These are phyloP conservation scores for Macquaria ambigua DNA, from an alignment of 2,113 vertebrate genomes.

Conservation along the genomic window DNA sequence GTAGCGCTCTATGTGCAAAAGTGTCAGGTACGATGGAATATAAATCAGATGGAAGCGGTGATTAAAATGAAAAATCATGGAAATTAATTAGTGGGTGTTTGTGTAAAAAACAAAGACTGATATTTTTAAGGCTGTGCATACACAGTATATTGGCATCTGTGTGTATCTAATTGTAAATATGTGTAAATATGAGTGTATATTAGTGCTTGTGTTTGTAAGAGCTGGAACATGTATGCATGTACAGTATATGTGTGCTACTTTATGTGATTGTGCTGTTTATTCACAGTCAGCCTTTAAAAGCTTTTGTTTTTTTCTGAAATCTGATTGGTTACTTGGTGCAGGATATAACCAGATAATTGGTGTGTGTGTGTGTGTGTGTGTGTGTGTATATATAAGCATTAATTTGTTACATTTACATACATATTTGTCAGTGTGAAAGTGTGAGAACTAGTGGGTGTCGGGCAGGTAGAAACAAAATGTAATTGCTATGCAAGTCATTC, in stretches of 20 bases:
- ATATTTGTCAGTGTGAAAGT: neutral
- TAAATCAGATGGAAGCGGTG: neutral
- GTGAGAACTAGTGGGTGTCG: neutral
- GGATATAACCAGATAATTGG: neutral
- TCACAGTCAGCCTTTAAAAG: neutral
- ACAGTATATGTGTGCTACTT: neutral
- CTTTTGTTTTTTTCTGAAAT: neutral
- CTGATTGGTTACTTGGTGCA: neutral
- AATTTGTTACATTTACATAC: neutral
- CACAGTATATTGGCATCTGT: neutral
- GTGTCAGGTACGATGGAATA: neutral
- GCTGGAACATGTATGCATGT: neutral
- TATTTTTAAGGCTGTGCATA: neutral
- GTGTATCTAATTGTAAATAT: neutral
- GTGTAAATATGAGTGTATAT: neutral
- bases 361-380: neutral
- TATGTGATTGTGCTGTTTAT: neutral
- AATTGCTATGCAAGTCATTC: conserved; percentile 1
- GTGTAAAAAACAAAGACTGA: neutral
- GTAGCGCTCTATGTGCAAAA: neutral
- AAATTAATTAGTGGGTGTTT: neutral
- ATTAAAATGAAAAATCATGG: neutral
- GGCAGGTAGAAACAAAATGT: neutral
- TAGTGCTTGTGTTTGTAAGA: neutral
- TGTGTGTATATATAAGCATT: neutral